Evolutionary conservation across 1,140 invertebrate species (phyloP).

Genomic region (Drosophila obscura): DNA sequence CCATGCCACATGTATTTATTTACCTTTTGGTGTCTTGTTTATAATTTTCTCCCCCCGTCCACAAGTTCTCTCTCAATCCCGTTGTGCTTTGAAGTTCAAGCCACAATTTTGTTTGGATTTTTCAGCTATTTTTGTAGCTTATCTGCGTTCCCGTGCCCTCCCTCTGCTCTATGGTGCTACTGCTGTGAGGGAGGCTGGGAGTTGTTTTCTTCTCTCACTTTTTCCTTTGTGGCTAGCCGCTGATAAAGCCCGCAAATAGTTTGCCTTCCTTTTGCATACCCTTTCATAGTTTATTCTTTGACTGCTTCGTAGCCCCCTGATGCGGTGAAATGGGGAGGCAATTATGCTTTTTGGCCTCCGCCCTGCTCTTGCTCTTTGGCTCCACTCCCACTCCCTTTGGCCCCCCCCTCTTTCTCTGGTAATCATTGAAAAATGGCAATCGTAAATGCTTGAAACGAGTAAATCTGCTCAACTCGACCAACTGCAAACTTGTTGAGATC

Average conservation of each 20-base stretch:
- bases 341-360: slow-evolving; percentile 62
- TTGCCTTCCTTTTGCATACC: slow-evolving; percentile 13
- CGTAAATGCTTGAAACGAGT: slow-evolving; percentile 54
- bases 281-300: neutral
- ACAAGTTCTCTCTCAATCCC: slow-evolving; percentile 8
- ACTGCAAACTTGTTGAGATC: slow-evolving; percentile 74
- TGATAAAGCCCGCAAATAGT: slow-evolving; percentile 51
- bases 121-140: slow-evolving; percentile 64
- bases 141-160: slow-evolving; percentile 32
- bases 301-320: too few species aligned
- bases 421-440: slow-evolving; percentile 64
- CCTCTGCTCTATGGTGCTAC: slow-evolving; percentile 13
- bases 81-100: slow-evolving; percentile 75
- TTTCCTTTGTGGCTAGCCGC: slow-evolving; percentile 18
- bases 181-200: neutral
- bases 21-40: slow-evolving; percentile 76
- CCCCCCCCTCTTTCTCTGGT: slow-evolving; percentile 1
- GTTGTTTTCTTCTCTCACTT: slow-evolving; percentile 11
- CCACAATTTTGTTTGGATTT: slow-evolving; percentile 61
- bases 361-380: slow-evolving; percentile 7
- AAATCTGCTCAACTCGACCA: slow-evolving; percentile 70
- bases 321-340: slow-evolving; percentile 23
- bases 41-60: slow-evolving; percentile 54
- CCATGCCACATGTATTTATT: slow-evolving; percentile 70
- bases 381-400: neutral